phyloP scores from a whole-genome alignment of 2,888 invertebrate genomes.

The Apodemia zela region DNA sequence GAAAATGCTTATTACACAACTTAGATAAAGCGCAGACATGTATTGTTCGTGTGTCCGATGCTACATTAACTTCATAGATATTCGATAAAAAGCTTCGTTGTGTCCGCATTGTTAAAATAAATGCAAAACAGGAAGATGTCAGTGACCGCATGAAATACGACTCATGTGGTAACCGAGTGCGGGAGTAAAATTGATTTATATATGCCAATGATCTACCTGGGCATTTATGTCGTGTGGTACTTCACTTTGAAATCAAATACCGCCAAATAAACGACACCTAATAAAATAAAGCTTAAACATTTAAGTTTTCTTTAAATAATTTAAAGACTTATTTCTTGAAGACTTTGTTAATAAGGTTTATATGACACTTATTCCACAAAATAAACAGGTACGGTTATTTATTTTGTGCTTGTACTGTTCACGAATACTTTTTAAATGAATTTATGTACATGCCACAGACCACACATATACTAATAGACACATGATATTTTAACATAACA shows the following conservation, averaged over 20 bases:
- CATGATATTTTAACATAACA: too few species aligned
- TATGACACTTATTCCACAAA: too few species aligned
- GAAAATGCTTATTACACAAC: not conserved
- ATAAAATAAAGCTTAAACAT: too few species aligned
- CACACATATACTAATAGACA: too few species aligned
- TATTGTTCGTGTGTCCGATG: conserved; percentile 2
- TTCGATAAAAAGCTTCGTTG: conserved; percentile 20
- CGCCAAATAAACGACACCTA: not conserved
- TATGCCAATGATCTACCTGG: conserved; percentile 32
- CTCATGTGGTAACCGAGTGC: conserved; percentile 63
- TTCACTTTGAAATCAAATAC: not conserved
- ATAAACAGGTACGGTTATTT: too few species aligned
- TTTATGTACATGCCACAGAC: too few species aligned
- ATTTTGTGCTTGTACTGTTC: too few species aligned
- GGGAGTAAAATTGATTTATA: conserved; percentile 66
- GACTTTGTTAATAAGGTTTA: too few species aligned
- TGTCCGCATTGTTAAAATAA: conserved; percentile 44
- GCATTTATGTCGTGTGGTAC: not conserved
- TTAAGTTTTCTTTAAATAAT: too few species aligned
- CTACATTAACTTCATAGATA: not conserved
- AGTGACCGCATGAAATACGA: conserved; percentile 69
- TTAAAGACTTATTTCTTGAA: too few species aligned
- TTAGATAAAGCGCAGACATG: not conserved
- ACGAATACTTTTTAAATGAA: too few species aligned
- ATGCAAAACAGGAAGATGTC: conserved; percentile 64